Conservation (phyloP, 2,113 vertebrate species). For the Rhabdomys dilectus region DNA sequence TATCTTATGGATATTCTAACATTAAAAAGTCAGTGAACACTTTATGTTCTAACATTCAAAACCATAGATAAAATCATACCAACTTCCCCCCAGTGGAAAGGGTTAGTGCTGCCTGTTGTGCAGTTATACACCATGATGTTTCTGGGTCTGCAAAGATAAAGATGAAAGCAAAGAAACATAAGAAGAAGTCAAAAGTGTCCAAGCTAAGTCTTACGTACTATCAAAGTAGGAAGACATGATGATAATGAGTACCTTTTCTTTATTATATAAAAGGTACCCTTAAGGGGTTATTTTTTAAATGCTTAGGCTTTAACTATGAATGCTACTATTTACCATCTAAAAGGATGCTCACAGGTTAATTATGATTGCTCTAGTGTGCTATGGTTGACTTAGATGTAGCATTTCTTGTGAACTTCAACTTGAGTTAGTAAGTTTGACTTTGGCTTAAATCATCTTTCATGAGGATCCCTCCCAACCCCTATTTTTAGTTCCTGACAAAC, state of each 20-base stretch:
- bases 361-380: not conserved
- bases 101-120: slow-evolving; percentile 97
- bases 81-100: slow-evolving; percentile 99
- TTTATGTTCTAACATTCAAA: slow-evolving; percentile 68
- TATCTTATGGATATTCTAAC: slow-evolving; percentile 48
- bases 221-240: slow-evolving; percentile 37
- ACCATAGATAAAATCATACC: slow-evolving; percentile 90
- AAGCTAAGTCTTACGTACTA: slow-evolving; percentile 17
- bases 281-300: slow-evolving; percentile 37
- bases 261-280: slow-evolving; percentile 19
- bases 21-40: slow-evolving; percentile 53
- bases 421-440: slow-evolving; percentile 25
- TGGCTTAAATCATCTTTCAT: not conserved
- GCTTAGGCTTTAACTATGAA: slow-evolving; percentile 16
- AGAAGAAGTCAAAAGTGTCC: not conserved
- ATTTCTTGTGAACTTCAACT: slow-evolving; percentile 44
- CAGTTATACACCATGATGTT: slow-evolving; percentile 98
- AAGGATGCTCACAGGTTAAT: not conserved
- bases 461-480: not conserved
- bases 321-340: slow-evolving; percentile 6
- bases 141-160: slow-evolving; percentile 89
- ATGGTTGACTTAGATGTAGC: not conserved
- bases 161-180: slow-evolving; percentile 64
- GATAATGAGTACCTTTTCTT: slow-evolving; percentile 1
- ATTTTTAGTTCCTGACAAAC: slow-evolving; percentile 40